Base-by-base conservation (phyloP, 2,888 invertebrate genomes). In the Oeneis ivallda region DNA sequence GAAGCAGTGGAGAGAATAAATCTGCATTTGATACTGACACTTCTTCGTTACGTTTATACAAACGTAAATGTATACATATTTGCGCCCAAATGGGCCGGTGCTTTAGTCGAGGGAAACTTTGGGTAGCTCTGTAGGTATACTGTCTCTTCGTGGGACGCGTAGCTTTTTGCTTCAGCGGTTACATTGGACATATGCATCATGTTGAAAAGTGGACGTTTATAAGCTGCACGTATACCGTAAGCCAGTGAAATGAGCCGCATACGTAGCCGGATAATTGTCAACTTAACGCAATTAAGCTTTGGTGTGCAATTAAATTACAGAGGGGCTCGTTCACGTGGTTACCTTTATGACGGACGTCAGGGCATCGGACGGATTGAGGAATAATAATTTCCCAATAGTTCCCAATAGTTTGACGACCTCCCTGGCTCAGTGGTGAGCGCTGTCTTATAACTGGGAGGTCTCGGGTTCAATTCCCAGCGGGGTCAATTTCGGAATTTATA, bases 271-370 rank as follows among this genome's bases (percentile, higher is more conserved):
- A 45, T 67, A 65, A 67, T 67, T 65, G 64, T 67, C 62, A 68
- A 57, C 68, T 66, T 49, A 41, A 57, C 34, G 57, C 64, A 64
- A 69, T 69, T 62, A 37, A 66, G 66, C 66, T 53, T 62, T 64
- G 64, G 61, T 57, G 54, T 59, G 52, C 56, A 65, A 67, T 67
- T 67, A 67, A 50, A 61, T 52, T 41, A 52, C 54, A 45, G 50
- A 54, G n/a, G 39, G 47, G 64, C 15, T 45, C 52, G 59, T 62
- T 56, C 49, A 32, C 61, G 32, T 61, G 39, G 56, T 19, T 37
- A 37, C 7, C 26, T 26, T 26, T 26, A 39, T 37, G 19, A 13
- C 53, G 41, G 17, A 43, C 26, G 11, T 15, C 49, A n/a, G 17
- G 8, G 19, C 13, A 7, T 0, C 13, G 26, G 19, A 26, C 57